Base-by-base conservation (phyloP, 2,797 vertebrate species). In the Xerus rutilus region DNA sequence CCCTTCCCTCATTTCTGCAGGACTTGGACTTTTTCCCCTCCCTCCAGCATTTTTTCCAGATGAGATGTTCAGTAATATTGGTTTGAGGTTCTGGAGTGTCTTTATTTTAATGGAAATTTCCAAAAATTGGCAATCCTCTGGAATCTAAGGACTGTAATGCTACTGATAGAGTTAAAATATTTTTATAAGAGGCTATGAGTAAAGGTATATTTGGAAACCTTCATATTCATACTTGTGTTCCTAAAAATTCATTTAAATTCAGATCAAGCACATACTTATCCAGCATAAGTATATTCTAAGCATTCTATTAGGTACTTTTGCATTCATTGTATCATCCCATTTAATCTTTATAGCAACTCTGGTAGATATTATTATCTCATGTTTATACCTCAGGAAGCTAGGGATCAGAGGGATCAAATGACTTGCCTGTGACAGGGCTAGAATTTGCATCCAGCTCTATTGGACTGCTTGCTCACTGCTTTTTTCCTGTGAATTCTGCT, bases 211-310 rank as follows among this genome's bases (percentile, higher is more conserved):
- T 95, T 54, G 59, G 86, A 89, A 96, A 79, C 7, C 49, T 95
- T 97, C 78, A 59, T 88, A 76, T 93, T 91, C 70, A 84, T 83
- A 74, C 62, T 73, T 83, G 70, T 92, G 49, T 77, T 96, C 70
- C 65, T 96, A 86, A 94, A 96, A 89, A 83, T 79, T 90, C 73
- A 72, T 95, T 96, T 83, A 97, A 91, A 96, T 96, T 97, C 95
- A 73, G 67, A 95, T 35, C 54, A 54, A 96, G 57, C 17, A 62
- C 57, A 23, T 57, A 72, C 83, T 95, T 94, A 95, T 79, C 93
- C 79, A 25, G 43, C 89, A 74, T 81, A 94, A 73, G 92, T 94
- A 70, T 93, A 95, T 76, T 84, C 88, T 91, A 89, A 96, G 76
- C 64, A 72, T 95, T 94, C 89, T 79, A 96, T 93, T 91, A 96